phyloP scores from a whole-genome alignment of 2,888 invertebrate species.

The Tipula confusa region DNA sequence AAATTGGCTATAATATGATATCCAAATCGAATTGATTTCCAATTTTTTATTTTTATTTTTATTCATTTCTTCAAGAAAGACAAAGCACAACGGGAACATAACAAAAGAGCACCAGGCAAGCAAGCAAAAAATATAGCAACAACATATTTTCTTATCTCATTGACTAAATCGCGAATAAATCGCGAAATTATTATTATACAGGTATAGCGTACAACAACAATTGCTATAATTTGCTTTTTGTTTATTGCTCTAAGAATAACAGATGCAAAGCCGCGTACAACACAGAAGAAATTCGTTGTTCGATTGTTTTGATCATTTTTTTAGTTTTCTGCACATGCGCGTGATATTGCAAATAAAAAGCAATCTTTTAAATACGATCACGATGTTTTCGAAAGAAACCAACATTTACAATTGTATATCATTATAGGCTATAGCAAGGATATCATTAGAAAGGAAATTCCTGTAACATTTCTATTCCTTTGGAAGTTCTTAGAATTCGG shows the following conservation, averaged over 20 bases:
- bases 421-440: too few relatives aligned
- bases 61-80: too few relatives aligned
- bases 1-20: not conserved
- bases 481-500: too few relatives aligned
- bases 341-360: too few relatives aligned
- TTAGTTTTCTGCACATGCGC: not conserved
- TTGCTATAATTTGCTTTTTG: not conserved
- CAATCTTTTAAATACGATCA: not conserved
- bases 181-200: not conserved
- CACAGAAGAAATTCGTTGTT: not conserved
- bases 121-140: not conserved
- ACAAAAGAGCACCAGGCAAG: not conserved
- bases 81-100: not conserved
- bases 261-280: too few relatives aligned
- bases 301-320: not conserved
- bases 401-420: too few relatives aligned
- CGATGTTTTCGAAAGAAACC: not conserved
- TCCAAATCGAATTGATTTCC: not conserved
- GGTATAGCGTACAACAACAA: not conserved
- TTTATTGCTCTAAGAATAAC: too few relatives aligned
- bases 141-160: not conserved
- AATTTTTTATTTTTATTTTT: not conserved
- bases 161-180: slow-evolving; percentile 12
- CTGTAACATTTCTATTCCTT: too few relatives aligned
- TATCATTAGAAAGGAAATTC: too few relatives aligned